A percentile compares a stretch with the other conserved stretches of the same genome.
phyloP scores from a whole-genome alignment of 2,113 vertebrate species.

The Pungitius pungitius region DNA sequence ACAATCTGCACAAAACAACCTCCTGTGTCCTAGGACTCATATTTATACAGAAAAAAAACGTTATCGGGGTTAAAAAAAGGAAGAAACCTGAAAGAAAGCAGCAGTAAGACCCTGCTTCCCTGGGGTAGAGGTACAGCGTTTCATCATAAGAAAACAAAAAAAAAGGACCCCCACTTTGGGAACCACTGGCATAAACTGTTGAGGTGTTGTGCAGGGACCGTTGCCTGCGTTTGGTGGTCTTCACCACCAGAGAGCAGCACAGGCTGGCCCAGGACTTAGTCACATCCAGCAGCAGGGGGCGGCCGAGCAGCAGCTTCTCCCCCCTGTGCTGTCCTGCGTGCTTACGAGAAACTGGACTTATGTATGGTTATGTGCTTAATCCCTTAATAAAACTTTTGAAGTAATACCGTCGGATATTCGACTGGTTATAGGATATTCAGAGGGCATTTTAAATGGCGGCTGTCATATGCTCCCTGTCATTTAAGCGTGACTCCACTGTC shows the following conservation, averaged over 20 bases:
- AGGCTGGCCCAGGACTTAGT: not conserved
- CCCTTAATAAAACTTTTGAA: not conserved
- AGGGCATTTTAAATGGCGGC: not conserved
- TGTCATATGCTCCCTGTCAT: slow-evolving; percentile 7
- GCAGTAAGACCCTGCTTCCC: too few species aligned
- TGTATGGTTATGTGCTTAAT: not conserved
- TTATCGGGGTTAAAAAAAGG: not conserved
- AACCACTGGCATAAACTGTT: not conserved
- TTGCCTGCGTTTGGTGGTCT: not conserved
- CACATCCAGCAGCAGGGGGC: slow-evolving; percentile 32
- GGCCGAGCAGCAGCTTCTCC: not conserved
- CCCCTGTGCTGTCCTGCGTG: not conserved
- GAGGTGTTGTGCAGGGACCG: not conserved
- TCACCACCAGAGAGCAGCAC: slow-evolving; percentile 10
- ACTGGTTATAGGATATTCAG: not conserved
- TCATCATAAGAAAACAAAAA: too few species aligned
- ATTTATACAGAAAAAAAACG: not conserved
- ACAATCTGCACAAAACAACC: not conserved
- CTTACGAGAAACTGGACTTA: not conserved
- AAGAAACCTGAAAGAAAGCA: not conserved
- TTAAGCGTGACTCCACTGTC: slow-evolving; percentile 3
- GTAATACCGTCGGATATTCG: not conserved
- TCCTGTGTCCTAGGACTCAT: not conserved
- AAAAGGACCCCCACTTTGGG: too few species aligned
- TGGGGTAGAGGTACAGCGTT: too few species aligned